These are phyloP conservation scores for Ifrita kowaldi DNA, from an alignment of 2,113 vertebrate genomes.

Conservation along the genomic window DNA sequence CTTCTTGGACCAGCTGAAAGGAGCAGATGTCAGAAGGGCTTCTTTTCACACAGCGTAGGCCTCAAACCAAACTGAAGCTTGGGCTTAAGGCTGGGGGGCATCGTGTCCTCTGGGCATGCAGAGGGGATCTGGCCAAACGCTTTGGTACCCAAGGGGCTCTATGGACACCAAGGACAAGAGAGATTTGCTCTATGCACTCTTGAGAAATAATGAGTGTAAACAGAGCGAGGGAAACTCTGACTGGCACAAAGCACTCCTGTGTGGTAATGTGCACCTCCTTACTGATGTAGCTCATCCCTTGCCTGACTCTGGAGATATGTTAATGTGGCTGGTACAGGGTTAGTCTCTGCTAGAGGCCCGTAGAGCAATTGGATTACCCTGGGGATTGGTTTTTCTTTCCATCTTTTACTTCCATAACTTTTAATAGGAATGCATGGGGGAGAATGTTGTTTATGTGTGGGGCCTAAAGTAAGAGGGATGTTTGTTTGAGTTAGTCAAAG, in stretches of 20 bases:
- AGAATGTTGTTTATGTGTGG: background rate
- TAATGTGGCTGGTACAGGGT: background rate
- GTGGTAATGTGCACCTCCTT: background rate
- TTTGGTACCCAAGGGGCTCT: background rate
- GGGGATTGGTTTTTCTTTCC: background rate
- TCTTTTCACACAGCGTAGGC: background rate
- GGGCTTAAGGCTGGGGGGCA: too few species aligned
- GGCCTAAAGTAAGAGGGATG: conserved; percentile 17
- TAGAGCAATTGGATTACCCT: background rate
- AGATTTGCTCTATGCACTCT: background rate
- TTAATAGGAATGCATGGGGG: background rate
- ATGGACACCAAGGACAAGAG: background rate
- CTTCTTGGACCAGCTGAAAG: background rate
- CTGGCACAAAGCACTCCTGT: background rate
- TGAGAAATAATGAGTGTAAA: background rate
- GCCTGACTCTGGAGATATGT: accelerated
- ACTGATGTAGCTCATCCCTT: background rate
- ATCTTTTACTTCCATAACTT: background rate
- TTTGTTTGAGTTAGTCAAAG: conserved; percentile 59
- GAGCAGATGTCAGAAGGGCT: background rate
- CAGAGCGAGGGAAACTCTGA: background rate
- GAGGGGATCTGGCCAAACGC: background rate
- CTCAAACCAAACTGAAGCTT: background rate
- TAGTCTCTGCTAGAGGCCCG: background rate
- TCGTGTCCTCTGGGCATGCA: accelerated